Percentiles rank a stretch among this genome's conserved stretches.
These are phyloP conservation scores for Chaenodraco wilsoni DNA, from an alignment of 2,797 vertebrate species.

Conservation along the genomic window DNA sequence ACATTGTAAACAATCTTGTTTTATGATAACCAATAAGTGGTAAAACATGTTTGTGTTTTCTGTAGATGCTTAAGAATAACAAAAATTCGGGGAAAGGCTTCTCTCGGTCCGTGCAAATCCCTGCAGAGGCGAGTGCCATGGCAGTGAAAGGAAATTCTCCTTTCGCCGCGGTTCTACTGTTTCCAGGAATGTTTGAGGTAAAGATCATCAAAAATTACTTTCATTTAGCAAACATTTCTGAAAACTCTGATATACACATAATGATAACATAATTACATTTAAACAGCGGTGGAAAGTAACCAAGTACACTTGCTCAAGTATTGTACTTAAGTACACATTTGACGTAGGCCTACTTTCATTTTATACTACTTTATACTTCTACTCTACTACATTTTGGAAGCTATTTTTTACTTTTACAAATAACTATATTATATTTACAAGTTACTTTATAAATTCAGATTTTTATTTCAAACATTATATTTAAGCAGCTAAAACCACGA, in stretches of 20 bases:
- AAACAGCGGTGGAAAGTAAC: too few relatives aligned
- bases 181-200: slow-evolving; percentile 41
- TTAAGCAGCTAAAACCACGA: too few relatives aligned
- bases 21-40: background rate
- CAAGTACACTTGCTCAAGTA: too few relatives aligned
- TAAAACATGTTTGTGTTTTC: background rate
- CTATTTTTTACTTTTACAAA: too few relatives aligned
- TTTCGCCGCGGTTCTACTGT: slow-evolving; percentile 46
- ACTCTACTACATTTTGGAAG: too few relatives aligned
- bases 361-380: too few relatives aligned
- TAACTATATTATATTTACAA: too few relatives aligned
- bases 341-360: too few relatives aligned
- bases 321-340: too few relatives aligned
- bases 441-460: too few relatives aligned
- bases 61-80: background rate
- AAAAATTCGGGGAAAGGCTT: fast-evolving
- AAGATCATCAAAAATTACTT: background rate
- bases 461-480: too few relatives aligned
- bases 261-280: background rate
- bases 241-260: background rate
- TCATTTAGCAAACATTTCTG: background rate
- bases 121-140: slow-evolving; percentile 37
- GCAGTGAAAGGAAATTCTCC: background rate
- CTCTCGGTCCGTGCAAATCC: slow-evolving; percentile 11
- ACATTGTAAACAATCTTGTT: background rate